Base-by-base conservation (phyloP, 2,797 vertebrate species). In the Okamejei kenojei region DNA sequence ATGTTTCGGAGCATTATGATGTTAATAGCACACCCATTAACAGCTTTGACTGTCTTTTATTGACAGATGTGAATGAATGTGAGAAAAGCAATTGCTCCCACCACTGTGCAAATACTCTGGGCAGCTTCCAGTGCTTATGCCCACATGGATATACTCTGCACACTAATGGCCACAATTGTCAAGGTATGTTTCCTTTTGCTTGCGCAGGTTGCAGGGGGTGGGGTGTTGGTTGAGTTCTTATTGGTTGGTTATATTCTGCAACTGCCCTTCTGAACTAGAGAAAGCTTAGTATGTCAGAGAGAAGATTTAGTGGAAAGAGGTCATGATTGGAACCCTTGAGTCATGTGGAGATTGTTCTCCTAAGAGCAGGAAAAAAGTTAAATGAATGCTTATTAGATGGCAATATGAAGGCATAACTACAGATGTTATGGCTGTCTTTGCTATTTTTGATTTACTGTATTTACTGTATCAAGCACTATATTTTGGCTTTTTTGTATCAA, bases 61-160 rank as follows among this genome's bases (percentile, higher is more conserved):
- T 68, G 58, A 17, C 93, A 93, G 93, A 93, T 80, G 93, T 93
- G 93, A 93, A 93, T 35, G 93, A 93, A n/a, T 93, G 93, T 80
- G 93, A 93, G 77, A 93, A 78, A 1, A 78, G 21, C 23, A 65
- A 79, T n/a, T 93, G 93, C 77, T 80, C 76, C 76, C 77, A 93
- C 77, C 35, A 61, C 21, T 93, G 93, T 80, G 61, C 21, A n/a
- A 93, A 93, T 63, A 79, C 93, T 17, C n/a, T 80, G 45, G 93
- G 93, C 32, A 93, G 93, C 93, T 93, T 93, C 93, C 93, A 81
- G 23, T 93, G 93, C 35, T 77, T 77, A 11, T 93, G 93, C 32
- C 93, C 93, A 17, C 74, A 21, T 93, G 93, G 93, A 35, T 80
- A 93, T 77, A 93, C 32, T 23, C 93, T 32, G 58, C 93, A 93